These are phyloP conservation scores for Lutjanus campechanus DNA, from an alignment of 2,797 vertebrate species.

Conservation along the genomic window DNA sequence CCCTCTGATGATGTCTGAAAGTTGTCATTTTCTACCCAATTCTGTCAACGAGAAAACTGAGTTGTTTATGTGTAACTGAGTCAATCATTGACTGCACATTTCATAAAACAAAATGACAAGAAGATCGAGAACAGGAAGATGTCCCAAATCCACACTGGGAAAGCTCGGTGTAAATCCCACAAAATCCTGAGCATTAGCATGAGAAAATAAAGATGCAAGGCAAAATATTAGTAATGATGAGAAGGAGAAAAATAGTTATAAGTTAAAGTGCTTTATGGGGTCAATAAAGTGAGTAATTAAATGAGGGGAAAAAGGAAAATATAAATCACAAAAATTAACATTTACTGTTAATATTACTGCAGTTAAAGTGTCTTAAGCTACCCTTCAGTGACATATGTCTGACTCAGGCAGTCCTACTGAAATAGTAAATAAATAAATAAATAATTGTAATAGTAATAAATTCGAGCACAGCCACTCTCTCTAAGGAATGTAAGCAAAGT, in stretches of 20 bases:
- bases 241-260: background rate
- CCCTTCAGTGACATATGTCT: background rate
- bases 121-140: background rate
- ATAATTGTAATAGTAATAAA: background rate
- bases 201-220: background rate
- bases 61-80: slow-evolving; percentile 35
- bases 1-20: slow-evolving; percentile 41
- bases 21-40: slow-evolving; percentile 37
- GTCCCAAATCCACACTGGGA: background rate
- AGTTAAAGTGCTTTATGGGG: background rate
- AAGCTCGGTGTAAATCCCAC: slow-evolving; percentile 3
- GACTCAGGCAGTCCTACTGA: background rate
- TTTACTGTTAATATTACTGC: background rate
- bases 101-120: background rate
- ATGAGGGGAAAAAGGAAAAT: background rate
- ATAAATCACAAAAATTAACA: background rate
- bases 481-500: background rate
- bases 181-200: slow-evolving; percentile 17
- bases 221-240: background rate
- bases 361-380: background rate
- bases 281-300: background rate
- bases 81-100: slow-evolving; percentile 2
- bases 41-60: slow-evolving; percentile 27
- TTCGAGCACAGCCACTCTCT: background rate
- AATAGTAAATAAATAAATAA: background rate